Evolutionary conservation across 2,797 vertebrate genomes (phyloP).

Genomic region (Scleropages formosus): DNA sequence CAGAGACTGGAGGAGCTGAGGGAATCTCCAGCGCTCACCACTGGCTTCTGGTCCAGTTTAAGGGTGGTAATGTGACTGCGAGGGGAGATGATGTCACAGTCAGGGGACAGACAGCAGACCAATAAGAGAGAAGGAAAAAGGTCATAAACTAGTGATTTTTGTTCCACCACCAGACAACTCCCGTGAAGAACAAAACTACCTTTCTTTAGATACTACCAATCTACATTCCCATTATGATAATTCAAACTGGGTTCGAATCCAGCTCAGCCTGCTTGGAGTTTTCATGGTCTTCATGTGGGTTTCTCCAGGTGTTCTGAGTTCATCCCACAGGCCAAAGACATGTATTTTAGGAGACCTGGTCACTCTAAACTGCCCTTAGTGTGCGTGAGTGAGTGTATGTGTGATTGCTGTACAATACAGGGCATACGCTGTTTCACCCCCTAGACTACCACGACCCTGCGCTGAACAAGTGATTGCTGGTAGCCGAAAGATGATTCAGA

Average conservation of each 20-base stretch:
- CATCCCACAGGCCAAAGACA: too few species aligned
- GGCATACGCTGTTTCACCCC: too few species aligned
- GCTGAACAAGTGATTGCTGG: neutral
- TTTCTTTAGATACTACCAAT: neutral
- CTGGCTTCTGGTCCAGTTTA: slow-evolving; percentile 89
- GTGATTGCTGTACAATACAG: too few species aligned
- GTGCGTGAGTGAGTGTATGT: too few species aligned
- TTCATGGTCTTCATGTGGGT: neutral
- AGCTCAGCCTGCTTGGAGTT: too few species aligned
- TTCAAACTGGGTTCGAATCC: too few species aligned
- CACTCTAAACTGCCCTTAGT: too few species aligned
- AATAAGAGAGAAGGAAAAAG: neutral
- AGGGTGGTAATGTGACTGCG: slow-evolving; percentile 87
- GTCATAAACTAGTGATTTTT: too few species aligned
- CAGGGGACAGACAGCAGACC: neutral
- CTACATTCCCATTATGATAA: neutral
- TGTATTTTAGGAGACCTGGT: too few species aligned
- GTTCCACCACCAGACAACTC: neutral
- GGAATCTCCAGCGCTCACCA: slow-evolving; percentile 66
- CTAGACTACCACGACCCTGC: neutral
- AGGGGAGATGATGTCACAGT: slow-evolving; percentile 2
- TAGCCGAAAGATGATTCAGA: too few species aligned
- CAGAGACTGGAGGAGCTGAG: slow-evolving; percentile 72
- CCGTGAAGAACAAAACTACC: neutral
- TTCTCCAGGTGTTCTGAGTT: too few species aligned